These are phyloP conservation scores for Cerceris ruficornis DNA, from an alignment of 2,888 invertebrate genomes.

Conservation along the genomic window DNA sequence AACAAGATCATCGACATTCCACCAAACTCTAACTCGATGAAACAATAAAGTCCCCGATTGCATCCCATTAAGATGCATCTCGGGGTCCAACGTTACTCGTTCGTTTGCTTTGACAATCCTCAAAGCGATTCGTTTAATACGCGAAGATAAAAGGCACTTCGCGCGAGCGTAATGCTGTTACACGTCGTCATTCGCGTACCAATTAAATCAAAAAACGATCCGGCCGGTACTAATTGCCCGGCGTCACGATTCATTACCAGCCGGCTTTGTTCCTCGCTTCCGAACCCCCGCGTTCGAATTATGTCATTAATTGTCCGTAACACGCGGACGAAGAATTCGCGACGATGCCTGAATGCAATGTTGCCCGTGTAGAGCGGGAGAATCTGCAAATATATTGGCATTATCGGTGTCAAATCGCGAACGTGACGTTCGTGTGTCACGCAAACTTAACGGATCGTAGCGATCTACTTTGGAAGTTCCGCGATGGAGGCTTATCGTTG, in stretches of 20 bases:
- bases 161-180: slow-evolving; percentile 34
- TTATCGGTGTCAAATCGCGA: background rate
- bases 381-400: slow-evolving; percentile 7
- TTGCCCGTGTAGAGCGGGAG: background rate
- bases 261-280: slow-evolving; percentile 45
- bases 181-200: slow-evolving; percentile 29
- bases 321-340: slow-evolving; percentile 23
- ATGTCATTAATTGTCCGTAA: slow-evolving; percentile 44
- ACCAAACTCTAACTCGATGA: too few relatives aligned
- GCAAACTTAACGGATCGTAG: background rate
- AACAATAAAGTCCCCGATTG: too few relatives aligned
- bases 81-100: background rate
- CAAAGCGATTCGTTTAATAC: background rate
- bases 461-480: background rate
- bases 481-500: too few relatives aligned
- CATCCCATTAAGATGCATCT: too few relatives aligned
- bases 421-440: background rate
- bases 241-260: slow-evolving; percentile 57
- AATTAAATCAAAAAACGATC: slow-evolving; percentile 58
- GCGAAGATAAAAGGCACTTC: slow-evolving; percentile 28
- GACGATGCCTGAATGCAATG: slow-evolving; percentile 33
- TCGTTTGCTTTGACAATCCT: background rate
- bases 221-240: slow-evolving; percentile 37
- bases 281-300: slow-evolving; percentile 39
- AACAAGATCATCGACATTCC: too few relatives aligned